Percentiles rank a stretch among this genome's conserved stretches.
Conservation (phyloP, 2,888 invertebrate genomes). For the Pemphredon lugubris region DNA sequence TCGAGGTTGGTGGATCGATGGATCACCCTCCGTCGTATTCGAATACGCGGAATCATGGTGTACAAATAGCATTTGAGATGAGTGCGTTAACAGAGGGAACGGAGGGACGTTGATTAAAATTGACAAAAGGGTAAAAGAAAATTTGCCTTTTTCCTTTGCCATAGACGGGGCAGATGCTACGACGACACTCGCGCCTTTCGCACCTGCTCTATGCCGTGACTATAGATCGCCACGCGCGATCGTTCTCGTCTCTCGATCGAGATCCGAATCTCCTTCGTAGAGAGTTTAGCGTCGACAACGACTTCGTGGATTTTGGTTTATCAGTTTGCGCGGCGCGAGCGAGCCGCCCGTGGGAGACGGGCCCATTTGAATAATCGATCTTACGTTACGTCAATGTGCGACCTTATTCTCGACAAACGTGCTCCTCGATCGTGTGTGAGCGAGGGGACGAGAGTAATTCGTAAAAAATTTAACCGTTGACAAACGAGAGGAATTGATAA, state of each 20-base stretch:
- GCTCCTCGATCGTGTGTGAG: background rate
- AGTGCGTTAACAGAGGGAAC: too few relatives aligned
- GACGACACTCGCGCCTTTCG: constrained; percentile 31
- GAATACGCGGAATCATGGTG: background rate
- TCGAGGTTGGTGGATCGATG: constrained; percentile 17
- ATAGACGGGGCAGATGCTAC: constrained; percentile 70
- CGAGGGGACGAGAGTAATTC: background rate
- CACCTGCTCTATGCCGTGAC: constrained; percentile 64
- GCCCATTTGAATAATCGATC: constrained; percentile 55
- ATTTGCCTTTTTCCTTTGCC: constrained; percentile 41
- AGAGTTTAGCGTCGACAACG: background rate
- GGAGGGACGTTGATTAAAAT: background rate
- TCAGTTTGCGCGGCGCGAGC: background rate
- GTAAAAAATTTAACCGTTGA: background rate
- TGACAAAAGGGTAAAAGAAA: constrained; percentile 13
- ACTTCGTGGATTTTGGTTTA: background rate
- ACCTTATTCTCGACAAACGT: constrained; percentile 43
- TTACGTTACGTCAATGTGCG: constrained; percentile 26
- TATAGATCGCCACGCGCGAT: constrained; percentile 7
- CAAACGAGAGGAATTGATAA: too few relatives aligned
- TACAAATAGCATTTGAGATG: too few relatives aligned
- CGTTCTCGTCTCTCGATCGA: background rate
- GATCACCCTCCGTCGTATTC: background rate
- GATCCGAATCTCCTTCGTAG: background rate
- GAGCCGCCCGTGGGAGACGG: background rate